Evolutionary conservation across 2,888 invertebrate genomes (phyloP).

Genomic region (Malthinus seriepunctatus): DNA sequence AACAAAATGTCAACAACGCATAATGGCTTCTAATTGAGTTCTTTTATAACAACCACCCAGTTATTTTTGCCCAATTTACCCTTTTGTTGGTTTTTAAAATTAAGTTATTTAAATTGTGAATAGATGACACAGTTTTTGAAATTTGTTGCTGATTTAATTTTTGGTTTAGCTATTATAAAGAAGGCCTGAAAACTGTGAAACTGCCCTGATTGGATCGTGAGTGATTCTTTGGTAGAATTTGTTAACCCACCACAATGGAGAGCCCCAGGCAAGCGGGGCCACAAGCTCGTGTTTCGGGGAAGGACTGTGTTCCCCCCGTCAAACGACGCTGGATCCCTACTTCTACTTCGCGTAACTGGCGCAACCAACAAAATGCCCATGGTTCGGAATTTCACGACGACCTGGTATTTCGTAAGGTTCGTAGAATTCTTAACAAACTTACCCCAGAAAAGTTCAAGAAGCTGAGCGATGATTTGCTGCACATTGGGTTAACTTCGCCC

Average conservation of each 20-base stretch:
- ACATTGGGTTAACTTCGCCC: conserved; percentile 92
- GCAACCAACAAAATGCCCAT: conserved; percentile 91
- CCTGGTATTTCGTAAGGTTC: conserved; percentile 60
- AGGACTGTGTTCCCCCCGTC: conserved; percentile 86
- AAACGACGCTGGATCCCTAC: conserved; percentile 99
- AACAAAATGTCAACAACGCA: no score
- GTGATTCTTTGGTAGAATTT: conserved; percentile 40
- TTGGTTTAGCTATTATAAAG: conserved; percentile 24
- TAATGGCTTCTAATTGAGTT: no score
- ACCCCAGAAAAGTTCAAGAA: conserved; percentile 99
- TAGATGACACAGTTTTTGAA: background rate
- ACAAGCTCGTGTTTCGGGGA: conserved; percentile 76
- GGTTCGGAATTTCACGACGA: conserved; percentile 68
- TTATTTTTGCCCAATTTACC: no score
- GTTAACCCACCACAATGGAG: conserved; percentile 64
- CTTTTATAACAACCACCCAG: no score
- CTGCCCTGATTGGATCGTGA: conserved; percentile 33
- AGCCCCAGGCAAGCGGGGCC: conserved; percentile 74
- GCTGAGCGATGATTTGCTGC: conserved; percentile 96
- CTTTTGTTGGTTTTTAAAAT: no score
- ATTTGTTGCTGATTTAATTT: background rate
- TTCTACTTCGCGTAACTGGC: conserved; percentile 70
- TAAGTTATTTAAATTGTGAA: no score
- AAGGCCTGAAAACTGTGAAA: conserved; percentile 33
- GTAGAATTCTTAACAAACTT: conserved; percentile 98